Conservation (phyloP, 2,797 vertebrate genomes). For the Chrosomus eos region DNA sequence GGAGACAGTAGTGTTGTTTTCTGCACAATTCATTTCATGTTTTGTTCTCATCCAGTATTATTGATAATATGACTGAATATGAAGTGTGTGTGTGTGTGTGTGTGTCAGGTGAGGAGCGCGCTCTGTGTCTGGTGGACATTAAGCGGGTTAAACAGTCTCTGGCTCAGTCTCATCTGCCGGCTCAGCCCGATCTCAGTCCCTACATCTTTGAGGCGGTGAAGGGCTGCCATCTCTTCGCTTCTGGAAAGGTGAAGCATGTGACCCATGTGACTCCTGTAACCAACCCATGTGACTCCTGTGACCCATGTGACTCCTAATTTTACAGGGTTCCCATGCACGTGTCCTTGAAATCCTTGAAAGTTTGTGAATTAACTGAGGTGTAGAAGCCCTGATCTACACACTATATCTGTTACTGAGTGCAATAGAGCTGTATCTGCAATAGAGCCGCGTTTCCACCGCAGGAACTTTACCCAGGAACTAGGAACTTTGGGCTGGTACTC, state of each 20-base stretch:
- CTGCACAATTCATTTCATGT: too few relatives aligned
- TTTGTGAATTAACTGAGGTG: too few relatives aligned
- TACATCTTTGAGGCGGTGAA: constrained; percentile 95
- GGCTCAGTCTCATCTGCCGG: constrained; percentile 94
- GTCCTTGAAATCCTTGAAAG: too few relatives aligned
- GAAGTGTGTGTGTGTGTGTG: constrained; percentile 15
- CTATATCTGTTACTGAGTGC: too few relatives aligned
- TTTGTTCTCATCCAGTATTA: neutral
- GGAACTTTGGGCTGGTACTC: too few relatives aligned
- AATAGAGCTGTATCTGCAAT: too few relatives aligned
- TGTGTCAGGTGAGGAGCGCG: constrained; percentile 90
- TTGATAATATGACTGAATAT: neutral
- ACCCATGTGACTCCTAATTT: neutral
- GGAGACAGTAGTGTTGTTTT: too few relatives aligned
- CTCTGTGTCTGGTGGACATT: constrained; percentile 93
- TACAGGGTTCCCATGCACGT: too few relatives aligned
- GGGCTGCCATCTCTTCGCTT: constrained; percentile 95
- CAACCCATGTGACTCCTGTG: too few relatives aligned
- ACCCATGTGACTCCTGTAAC: constrained; percentile 67
- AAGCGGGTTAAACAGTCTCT: constrained; percentile 97
- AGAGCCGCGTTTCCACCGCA: too few relatives aligned
- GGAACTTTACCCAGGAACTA: too few relatives aligned
- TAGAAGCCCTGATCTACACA: too few relatives aligned
- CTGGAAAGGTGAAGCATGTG: constrained; percentile 84
- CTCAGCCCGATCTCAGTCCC: constrained; percentile 89